These are phyloP conservation scores for Morus bassanus DNA, from an alignment of 2,797 vertebrate genomes.

Conservation along the genomic window DNA sequence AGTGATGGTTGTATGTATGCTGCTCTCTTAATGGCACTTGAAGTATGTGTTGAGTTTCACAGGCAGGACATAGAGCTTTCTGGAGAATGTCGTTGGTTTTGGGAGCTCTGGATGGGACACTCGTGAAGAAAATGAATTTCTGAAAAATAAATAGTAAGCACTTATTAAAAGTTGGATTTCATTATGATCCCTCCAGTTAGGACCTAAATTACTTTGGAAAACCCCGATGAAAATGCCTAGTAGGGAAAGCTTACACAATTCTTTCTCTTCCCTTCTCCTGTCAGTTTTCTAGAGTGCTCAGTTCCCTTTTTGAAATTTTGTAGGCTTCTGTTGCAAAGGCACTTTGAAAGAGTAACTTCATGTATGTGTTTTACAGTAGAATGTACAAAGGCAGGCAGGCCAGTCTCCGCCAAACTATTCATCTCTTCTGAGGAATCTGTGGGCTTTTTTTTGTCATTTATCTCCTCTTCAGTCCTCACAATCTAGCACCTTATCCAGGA, in stretches of 20 bases:
- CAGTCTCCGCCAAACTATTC: not conserved
- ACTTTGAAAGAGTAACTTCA: not conserved
- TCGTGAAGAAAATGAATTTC: not conserved
- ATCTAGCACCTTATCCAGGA: not conserved
- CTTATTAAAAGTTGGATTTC: not conserved
- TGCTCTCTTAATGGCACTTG: not conserved
- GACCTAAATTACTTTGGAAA: not conserved
- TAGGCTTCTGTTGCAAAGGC: not conserved
- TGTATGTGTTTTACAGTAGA: not conserved
- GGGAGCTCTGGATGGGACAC: not conserved
- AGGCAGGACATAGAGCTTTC: not conserved
- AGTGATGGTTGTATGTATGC: not conserved
- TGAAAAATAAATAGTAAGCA: not conserved
- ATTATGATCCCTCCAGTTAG: not conserved
- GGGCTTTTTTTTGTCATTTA: not conserved
- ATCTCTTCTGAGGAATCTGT: not conserved
- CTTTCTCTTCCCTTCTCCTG: not conserved
- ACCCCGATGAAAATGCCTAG: not conserved
- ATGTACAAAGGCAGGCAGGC: not conserved
- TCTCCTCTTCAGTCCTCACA: not conserved
- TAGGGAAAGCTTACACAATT: not conserved
- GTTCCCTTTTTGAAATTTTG: not conserved
- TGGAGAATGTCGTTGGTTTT: not conserved
- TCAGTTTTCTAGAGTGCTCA: not conserved
- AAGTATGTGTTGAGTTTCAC: not conserved